Conservation (phyloP, 2,888 invertebrate species). For the Stegophylla sp. region DNA sequence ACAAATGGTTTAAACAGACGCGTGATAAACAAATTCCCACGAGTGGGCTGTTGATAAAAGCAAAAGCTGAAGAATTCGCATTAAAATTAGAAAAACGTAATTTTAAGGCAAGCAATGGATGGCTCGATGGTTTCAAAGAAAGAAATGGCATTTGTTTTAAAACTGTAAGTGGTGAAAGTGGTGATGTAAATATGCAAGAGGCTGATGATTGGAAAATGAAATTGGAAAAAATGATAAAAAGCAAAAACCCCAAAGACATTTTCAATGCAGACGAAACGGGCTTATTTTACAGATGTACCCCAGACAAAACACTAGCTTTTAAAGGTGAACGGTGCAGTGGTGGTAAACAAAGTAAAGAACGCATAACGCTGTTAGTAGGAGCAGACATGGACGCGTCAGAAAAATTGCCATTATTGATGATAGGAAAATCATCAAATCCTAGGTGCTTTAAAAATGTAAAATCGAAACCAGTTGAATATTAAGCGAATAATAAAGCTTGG, state of each 20-base stretch:
- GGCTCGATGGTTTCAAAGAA: not conserved
- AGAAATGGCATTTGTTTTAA: not conserved
- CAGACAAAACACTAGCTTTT: constrained; percentile 62
- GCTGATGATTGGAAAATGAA: constrained; percentile 20
- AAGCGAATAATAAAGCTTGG: constrained; percentile 63
- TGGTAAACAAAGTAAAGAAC: constrained; percentile 64
- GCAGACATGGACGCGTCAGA: constrained; percentile 38
- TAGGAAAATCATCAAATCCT: constrained; percentile 62
- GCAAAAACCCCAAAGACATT: constrained; percentile 61
- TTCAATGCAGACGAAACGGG: constrained; percentile 63
- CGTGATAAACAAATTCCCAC: not conserved
- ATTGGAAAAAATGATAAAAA: not conserved
- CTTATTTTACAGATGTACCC: constrained; percentile 62
- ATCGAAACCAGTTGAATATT: constrained; percentile 62
- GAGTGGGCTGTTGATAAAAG: constrained; percentile 10
- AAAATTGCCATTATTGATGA: constrained; percentile 33
- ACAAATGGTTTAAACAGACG: constrained; percentile 20
- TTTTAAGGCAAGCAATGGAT: constrained; percentile 22
- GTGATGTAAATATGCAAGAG: constrained; percentile 17
- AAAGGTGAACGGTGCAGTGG: constrained; percentile 63
- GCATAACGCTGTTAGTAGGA: constrained; percentile 40
- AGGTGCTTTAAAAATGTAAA: constrained; percentile 62
- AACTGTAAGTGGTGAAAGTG: constrained; percentile 11
- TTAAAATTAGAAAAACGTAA: constrained; percentile 20
- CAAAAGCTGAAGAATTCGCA: constrained; percentile 14